Conservation (phyloP, 2,888 invertebrate species). For the Ichneumoninae sp. region DNA sequence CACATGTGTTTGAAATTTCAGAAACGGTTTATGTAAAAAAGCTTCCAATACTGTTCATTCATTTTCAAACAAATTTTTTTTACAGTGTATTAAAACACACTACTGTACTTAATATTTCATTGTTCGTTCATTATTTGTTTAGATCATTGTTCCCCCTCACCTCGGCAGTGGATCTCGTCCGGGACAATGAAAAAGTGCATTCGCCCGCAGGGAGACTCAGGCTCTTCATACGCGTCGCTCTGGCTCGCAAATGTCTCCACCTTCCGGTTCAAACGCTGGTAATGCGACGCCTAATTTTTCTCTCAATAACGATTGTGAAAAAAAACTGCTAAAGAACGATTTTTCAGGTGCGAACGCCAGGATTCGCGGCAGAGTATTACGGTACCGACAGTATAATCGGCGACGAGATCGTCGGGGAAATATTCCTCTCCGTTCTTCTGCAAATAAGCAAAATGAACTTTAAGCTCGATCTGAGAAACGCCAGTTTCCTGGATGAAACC, state of each 20-base stretch:
- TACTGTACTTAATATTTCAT: not conserved
- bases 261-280: conserved; percentile 85
- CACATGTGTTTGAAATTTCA: too few relatives aligned
- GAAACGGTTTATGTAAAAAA: too few relatives aligned
- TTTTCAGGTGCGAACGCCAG: conserved; percentile 75
- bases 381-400: conserved; percentile 85
- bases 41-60: too few relatives aligned
- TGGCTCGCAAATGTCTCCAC: conserved; percentile 85
- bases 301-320: not conserved
- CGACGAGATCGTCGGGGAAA: conserved; percentile 87
- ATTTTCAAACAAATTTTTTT: too few relatives aligned
- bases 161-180: conserved; percentile 84
- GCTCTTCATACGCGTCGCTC: conserved; percentile 85
- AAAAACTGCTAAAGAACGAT: conserved; percentile 14
- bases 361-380: conserved; percentile 78
- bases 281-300: not conserved
- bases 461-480: conserved; percentile 85
- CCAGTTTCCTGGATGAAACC: conserved; percentile 87
- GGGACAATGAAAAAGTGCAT: conserved; percentile 82
- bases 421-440: conserved; percentile 86
- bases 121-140: conserved; percentile 60
- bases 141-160: conserved; percentile 82
- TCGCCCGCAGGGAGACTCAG: conserved; percentile 85
- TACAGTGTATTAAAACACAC: not conserved
- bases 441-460: conserved; percentile 86